A percentile compares a stretch with the other conserved stretches of the same genome.
Conservation (phyloP, 2,888 invertebrate species). For the Idaea biselata region DNA sequence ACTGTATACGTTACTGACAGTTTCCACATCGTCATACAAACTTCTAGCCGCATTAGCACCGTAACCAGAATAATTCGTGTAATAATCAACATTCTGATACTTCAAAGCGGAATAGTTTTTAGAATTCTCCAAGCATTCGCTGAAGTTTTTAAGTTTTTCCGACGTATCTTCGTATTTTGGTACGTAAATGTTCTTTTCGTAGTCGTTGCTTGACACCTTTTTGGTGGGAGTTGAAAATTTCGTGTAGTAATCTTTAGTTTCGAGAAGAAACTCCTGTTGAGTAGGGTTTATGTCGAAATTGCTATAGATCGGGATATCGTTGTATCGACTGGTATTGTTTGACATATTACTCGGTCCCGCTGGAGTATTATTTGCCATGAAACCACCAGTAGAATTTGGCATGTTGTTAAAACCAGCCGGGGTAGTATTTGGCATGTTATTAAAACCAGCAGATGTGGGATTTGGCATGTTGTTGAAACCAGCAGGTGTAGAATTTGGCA, state of each 20-base stretch:
- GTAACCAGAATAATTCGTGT: constrained; percentile 40
- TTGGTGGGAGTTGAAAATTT: constrained; percentile 60
- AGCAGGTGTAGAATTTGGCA: too few relatives aligned
- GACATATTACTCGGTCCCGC: constrained; percentile 27
- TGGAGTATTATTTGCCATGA: too few relatives aligned
- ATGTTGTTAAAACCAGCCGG: too few relatives aligned
- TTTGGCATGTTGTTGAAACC: too few relatives aligned
- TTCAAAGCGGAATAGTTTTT: constrained; percentile 71
- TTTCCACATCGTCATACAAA: constrained; percentile 66
- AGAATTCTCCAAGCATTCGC: constrained; percentile 63
- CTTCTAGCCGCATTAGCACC: constrained; percentile 39
- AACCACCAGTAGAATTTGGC: too few relatives aligned
- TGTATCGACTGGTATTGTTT: constrained; percentile 40
- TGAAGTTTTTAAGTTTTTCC: constrained; percentile 65
- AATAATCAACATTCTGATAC: constrained; percentile 63
- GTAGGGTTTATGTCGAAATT: constrained; percentile 59
- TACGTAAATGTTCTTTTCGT: constrained; percentile 71
- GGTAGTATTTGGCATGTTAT: too few relatives aligned
- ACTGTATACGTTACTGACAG: constrained; percentile 64
- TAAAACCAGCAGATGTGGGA: too few relatives aligned
- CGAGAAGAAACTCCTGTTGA: constrained; percentile 63
- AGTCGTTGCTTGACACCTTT: constrained; percentile 47
- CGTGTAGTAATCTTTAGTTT: constrained; percentile 71
- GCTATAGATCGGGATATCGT: constrained; percentile 61
- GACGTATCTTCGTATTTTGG: constrained; percentile 63